A percentile compares a stretch with the other conserved stretches of the same genome.
Evolutionary conservation across 2,888 invertebrate species (phyloP).

Genomic region (Coremacera marginata): DNA sequence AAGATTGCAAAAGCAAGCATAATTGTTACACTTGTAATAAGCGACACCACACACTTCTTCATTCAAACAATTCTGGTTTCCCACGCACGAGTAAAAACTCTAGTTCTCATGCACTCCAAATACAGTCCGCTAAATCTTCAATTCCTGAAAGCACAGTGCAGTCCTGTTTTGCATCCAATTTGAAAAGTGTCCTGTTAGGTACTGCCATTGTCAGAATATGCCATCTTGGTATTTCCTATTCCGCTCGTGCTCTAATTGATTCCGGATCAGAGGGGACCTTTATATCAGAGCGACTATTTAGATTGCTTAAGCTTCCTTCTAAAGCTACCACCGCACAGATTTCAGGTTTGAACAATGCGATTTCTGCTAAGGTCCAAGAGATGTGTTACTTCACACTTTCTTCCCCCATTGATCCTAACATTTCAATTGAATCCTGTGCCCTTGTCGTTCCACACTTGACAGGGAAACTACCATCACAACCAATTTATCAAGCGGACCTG

Average conservation of each 20-base stretch:
- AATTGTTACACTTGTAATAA: not conserved
- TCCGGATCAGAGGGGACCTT: not conserved
- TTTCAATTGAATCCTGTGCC: not conserved
- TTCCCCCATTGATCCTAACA: no score
- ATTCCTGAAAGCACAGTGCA: not conserved
- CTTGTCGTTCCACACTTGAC: slow-evolving; percentile 2
- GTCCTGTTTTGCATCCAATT: not conserved
- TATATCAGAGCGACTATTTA: not conserved
- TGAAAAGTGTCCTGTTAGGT: not conserved
- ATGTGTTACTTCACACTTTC: no score
- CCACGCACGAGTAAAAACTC: not conserved
- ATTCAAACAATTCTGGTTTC: not conserved
- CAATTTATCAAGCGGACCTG: not conserved
- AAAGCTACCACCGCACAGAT: no score
- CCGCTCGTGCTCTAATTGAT: no score
- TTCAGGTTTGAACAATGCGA: no score
- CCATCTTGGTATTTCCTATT: not conserved
- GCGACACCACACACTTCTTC: not conserved
- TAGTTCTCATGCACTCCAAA: not conserved
- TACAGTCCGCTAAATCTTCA: no score
- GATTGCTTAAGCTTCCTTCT: not conserved
- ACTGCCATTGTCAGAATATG: not conserved
- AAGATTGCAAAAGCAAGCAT: not conserved
- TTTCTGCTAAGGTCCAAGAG: no score
- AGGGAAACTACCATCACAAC: not conserved